phyloP scores from a whole-genome alignment of 92 coral and sea anemone genomes.

The Muricea muricata region DNA sequence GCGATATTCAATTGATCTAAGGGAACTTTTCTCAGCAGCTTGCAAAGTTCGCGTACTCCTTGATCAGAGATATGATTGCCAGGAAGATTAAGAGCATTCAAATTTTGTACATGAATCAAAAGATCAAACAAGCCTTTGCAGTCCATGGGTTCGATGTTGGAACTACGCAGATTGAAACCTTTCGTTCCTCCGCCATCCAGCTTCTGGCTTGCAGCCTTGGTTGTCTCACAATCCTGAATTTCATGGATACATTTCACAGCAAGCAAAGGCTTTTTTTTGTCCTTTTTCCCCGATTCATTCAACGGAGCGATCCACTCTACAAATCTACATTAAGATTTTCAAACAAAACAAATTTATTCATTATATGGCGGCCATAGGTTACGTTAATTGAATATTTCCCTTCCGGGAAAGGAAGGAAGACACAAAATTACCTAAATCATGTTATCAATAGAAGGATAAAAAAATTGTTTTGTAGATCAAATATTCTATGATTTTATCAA shows the following conservation, averaged over 20 bases:
- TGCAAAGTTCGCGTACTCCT: background rate
- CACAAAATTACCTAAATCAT: too few relatives aligned
- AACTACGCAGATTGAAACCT: background rate
- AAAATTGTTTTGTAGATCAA: too few relatives aligned
- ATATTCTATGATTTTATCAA: too few relatives aligned
- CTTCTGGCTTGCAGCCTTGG: too few relatives aligned
- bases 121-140: background rate
- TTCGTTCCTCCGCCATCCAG: background rate
- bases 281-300: background rate
- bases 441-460: too few relatives aligned
- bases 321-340: background rate
- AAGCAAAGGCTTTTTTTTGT: background rate
- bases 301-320: background rate
- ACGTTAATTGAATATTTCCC: too few relatives aligned
- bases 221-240: too few relatives aligned
- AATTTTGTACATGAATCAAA: background rate
- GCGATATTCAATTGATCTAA: too few relatives aligned
- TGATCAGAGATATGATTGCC: background rate
- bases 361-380: too few relatives aligned
- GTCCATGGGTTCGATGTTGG: background rate
- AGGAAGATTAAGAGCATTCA: background rate
- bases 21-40: background rate
- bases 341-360: too few relatives aligned
- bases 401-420: too few relatives aligned
- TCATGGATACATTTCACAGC: background rate